phyloP scores from a whole-genome alignment of 2,888 invertebrate species.

The Cyclophora albipunctata region DNA sequence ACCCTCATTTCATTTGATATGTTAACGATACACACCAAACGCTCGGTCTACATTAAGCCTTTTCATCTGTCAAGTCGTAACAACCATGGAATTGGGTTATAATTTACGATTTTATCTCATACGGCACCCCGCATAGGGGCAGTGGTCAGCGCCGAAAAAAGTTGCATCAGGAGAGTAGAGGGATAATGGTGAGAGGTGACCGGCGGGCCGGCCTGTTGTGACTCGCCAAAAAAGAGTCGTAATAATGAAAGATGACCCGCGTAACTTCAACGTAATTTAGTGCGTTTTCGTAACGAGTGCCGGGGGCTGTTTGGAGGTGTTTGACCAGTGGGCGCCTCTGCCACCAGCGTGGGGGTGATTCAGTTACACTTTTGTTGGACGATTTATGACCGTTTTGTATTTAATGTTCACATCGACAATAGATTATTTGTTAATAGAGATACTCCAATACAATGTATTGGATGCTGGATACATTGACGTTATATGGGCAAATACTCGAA shows the following conservation, averaged over 20 bases:
- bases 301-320: conserved; percentile 42
- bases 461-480: conserved; percentile 20
- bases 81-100: conserved; percentile 73
- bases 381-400: conserved; percentile 50
- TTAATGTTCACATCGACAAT: conserved; percentile 39
- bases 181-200: conserved; percentile 56
- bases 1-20: conserved; percentile 61
- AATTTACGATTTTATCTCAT: conserved; percentile 74
- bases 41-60: conserved; percentile 59
- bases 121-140: conserved; percentile 67
- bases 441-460: conserved; percentile 31
- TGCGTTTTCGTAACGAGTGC: conserved; percentile 54
- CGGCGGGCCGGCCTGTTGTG: conserved; percentile 63
- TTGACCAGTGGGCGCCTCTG: conserved; percentile 46
- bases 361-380: conserved; percentile 65
- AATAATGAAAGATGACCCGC: conserved; percentile 69
- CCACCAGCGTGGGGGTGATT: conserved; percentile 47
- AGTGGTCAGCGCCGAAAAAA: conserved; percentile 65
- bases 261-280: conserved; percentile 66
- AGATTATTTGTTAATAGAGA: conserved; percentile 38
- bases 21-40: conserved; percentile 64
- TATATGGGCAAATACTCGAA: conserved; percentile 7
- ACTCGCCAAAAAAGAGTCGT: conserved; percentile 73
- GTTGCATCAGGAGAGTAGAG: conserved; percentile 45
- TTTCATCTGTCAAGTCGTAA: conserved; percentile 74